A percentile compares a stretch with the other conserved stretches of the same genome.
Conservation (phyloP, 1,140 invertebrate genomes). For the Venturia canescens region DNA sequence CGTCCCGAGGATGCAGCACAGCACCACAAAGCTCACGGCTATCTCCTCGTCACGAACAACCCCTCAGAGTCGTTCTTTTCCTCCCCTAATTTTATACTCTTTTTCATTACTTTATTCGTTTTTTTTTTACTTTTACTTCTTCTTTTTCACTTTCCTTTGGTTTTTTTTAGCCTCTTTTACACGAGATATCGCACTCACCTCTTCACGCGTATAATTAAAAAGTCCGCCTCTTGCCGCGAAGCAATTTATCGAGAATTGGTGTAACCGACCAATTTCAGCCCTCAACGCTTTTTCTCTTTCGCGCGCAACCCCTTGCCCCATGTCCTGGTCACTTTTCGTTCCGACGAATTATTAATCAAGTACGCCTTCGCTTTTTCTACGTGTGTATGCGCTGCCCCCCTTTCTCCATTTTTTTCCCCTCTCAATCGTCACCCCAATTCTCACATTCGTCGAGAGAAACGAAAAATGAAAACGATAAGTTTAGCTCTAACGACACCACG, state of each 20-base stretch:
- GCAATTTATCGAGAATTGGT: slow-evolving; percentile 23
- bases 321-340: slow-evolving; percentile 2
- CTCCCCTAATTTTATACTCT: neutral
- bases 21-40: neutral
- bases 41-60: neutral
- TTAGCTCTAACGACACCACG: too few species aligned
- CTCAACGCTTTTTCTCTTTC: slow-evolving; percentile 9
- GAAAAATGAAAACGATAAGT: too few species aligned
- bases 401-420: neutral
- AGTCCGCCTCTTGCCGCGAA: slow-evolving; percentile 19
- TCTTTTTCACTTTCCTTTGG: neutral
- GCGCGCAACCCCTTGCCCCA: neutral
- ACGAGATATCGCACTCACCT: slow-evolving; percentile 39
- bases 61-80: slow-evolving; percentile 26
- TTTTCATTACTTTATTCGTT: neutral
- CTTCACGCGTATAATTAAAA: slow-evolving; percentile 39
- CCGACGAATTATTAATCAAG: slow-evolving; percentile 36
- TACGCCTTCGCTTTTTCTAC: slow-evolving; percentile 27
- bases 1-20: neutral
- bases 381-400: neutral
- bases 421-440: neutral
- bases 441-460: too few species aligned
- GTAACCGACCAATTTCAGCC: slow-evolving; percentile 24
- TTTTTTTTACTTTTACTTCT: too few species aligned
- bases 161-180: slow-evolving; percentile 33